phyloP scores from a whole-genome alignment of 2,113 vertebrate species.

The Cricetomys ansorgei region DNA sequence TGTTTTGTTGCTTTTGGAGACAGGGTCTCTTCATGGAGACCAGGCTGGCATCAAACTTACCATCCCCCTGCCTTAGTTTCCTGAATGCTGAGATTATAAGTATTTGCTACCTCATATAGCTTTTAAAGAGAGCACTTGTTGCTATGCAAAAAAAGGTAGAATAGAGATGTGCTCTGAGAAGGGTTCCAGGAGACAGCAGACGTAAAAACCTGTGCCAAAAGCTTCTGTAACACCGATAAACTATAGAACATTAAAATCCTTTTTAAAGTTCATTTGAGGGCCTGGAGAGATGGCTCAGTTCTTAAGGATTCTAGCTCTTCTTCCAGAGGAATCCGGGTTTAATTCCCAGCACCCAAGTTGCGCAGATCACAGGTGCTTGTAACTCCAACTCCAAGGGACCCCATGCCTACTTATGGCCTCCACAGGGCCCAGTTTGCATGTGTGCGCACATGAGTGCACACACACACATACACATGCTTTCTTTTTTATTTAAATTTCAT shows the following conservation, averaged over 20 bases:
- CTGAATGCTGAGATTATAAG: background rate
- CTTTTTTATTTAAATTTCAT: background rate
- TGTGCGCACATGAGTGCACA: rapidly evolving
- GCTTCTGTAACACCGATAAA: background rate
- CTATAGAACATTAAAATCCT: background rate
- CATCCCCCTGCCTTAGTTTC: background rate
- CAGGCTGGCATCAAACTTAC: background rate
- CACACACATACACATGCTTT: background rate
- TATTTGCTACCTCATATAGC: background rate
- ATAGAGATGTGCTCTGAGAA: background rate
- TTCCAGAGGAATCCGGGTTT: background rate
- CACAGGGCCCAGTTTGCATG: background rate
- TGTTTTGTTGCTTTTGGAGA: background rate
- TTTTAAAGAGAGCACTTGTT: background rate
- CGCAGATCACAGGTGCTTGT: background rate
- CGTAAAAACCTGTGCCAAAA: background rate
- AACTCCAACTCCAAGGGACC: background rate
- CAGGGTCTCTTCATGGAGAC: too few relatives aligned
- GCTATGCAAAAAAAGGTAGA: background rate
- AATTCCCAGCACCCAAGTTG: background rate
- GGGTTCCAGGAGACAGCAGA: background rate
- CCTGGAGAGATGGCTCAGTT: background rate
- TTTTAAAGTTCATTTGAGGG: background rate
- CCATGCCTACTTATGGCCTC: background rate
- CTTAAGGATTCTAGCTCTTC: background rate